Evolutionary conservation across 2,113 vertebrate species (phyloP).

Genomic region (Silurus meridionalis): DNA sequence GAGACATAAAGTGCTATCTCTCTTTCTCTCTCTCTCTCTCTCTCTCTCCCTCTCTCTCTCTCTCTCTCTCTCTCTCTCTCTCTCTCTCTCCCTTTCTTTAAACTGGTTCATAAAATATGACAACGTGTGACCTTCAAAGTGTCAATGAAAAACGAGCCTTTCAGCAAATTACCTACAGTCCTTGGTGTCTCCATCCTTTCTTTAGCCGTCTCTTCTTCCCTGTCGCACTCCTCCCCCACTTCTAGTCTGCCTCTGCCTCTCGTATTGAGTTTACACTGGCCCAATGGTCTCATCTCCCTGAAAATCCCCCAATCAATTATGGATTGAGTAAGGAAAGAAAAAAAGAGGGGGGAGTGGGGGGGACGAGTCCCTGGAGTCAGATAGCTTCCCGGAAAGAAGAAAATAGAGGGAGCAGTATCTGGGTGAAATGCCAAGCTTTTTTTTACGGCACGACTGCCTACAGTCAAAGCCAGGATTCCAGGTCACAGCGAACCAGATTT

Average conservation of each 20-base stretch:
- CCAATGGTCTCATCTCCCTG: constrained; percentile 58
- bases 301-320: constrained; percentile 67
- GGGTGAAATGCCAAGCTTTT: neutral
- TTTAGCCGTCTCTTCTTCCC: constrained; percentile 47
- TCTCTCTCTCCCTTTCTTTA: constrained; percentile 30
- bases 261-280: constrained; percentile 57
- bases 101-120: constrained; percentile 60
- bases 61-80: constrained; percentile 30
- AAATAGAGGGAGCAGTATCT: neutral
- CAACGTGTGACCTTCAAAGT: constrained; percentile 43
- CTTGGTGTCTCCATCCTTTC: constrained; percentile 50
- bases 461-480: neutral
- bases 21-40: constrained; percentile 2
- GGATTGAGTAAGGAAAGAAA: constrained; percentile 42
- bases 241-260: constrained; percentile 25
- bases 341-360: constrained; percentile 4
- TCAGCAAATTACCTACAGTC: constrained; percentile 63
- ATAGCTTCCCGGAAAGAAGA: neutral
- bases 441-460: neutral
- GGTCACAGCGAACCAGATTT: neutral
- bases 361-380: neutral
- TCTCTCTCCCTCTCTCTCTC: constrained; percentile 31
- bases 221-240: constrained; percentile 24
- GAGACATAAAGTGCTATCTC: constrained; percentile 20
- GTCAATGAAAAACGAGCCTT: constrained; percentile 63